These are phyloP conservation scores for Holothuria leucospilota DNA, from an alignment of 53 echinoderm and acorn worm species.

Conservation along the genomic window DNA sequence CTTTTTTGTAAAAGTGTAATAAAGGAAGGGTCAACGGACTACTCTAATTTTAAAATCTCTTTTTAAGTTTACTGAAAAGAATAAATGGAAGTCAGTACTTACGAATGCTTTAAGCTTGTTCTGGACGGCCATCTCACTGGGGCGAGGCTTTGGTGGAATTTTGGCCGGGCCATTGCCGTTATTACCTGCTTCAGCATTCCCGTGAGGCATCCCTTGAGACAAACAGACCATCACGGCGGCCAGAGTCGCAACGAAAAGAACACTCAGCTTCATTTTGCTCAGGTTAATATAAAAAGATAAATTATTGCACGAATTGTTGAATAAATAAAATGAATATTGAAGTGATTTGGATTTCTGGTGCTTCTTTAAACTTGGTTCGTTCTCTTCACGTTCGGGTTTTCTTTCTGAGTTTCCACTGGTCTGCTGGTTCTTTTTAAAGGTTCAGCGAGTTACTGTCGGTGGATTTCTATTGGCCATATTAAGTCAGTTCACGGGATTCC, in stretches of 20 bases:
- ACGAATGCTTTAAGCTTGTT: conserved; percentile 9
- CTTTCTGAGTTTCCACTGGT: too few relatives aligned
- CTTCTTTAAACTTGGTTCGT: too few relatives aligned
- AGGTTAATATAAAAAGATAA: not conserved
- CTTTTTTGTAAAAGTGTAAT: too few relatives aligned
- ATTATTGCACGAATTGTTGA: conserved; percentile 16
- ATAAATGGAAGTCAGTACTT: not conserved
- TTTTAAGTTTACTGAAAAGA: not conserved
- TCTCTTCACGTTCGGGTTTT: too few relatives aligned
- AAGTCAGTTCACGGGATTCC: too few relatives aligned
- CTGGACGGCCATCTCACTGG: not conserved
- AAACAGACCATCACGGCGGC: not conserved
- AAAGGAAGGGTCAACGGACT: too few relatives aligned
- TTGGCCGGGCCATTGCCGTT: not conserved
- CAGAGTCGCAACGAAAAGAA: not conserved
- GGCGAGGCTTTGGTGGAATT: not conserved
- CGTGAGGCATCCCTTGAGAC: conserved; percentile 10
- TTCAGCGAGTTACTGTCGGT: too few relatives aligned
- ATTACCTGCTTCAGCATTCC: not conserved
- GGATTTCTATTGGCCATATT: too few relatives aligned
- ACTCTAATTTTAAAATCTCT: too few relatives aligned
- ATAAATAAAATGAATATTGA: not conserved
- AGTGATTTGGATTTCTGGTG: not conserved
- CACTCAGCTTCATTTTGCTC: not conserved
- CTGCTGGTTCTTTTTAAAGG: too few relatives aligned